Percentiles rank a stretch among this genome's conserved stretches.
Evolutionary conservation across 2,797 vertebrate genomes (phyloP).

Genomic region (Carduelis carduelis): DNA sequence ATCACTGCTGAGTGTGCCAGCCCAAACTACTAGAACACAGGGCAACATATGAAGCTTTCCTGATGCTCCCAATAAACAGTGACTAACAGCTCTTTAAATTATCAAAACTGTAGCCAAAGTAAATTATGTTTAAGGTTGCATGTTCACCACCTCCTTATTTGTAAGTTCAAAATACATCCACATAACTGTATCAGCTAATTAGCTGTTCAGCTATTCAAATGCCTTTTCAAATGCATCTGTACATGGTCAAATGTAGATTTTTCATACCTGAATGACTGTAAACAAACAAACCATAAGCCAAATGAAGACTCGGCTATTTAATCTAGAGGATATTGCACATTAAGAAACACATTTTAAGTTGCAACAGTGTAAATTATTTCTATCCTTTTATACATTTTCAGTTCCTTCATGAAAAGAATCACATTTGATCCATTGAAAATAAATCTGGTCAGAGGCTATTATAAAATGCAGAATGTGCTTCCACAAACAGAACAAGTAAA

Average conservation of each 20-base stretch:
- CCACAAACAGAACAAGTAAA: neutral
- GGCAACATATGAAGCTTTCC: neutral
- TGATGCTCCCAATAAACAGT: neutral
- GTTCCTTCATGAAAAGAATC: neutral
- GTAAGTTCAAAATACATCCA: neutral
- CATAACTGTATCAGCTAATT: neutral
- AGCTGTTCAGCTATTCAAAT: neutral
- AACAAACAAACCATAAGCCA: neutral
- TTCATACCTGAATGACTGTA: neutral
- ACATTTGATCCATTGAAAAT: neutral
- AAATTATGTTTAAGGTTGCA: neutral
- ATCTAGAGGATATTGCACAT: neutral
- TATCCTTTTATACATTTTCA: neutral
- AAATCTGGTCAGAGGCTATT: neutral
- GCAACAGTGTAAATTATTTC: neutral
- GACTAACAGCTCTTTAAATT: neutral
- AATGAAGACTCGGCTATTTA: neutral
- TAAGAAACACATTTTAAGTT: neutral
- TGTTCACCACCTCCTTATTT: neutral
- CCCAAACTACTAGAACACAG: neutral
- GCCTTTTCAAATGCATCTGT: neutral
- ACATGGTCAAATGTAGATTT: neutral
- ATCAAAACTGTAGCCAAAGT: neutral
- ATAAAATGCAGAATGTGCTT: neutral
- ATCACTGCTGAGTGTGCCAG: fast-evolving